Conservation (phyloP, 1,140 invertebrate species). For the Drosophila mojavensis region DNA sequence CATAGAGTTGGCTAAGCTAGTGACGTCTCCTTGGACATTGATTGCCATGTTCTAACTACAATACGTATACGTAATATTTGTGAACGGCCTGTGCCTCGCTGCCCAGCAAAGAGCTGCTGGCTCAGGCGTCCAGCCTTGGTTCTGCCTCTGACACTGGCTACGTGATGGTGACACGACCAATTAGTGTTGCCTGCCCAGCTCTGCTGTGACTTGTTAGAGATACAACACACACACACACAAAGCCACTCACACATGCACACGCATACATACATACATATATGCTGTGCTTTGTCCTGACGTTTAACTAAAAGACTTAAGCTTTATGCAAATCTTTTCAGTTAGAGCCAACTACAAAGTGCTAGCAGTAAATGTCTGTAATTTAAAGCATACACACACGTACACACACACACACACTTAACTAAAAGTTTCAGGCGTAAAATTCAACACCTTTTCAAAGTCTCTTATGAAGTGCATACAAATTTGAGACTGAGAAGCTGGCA, state of each 20-base stretch:
- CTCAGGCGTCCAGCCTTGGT: neutral
- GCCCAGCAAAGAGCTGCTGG: slow-evolving; percentile 14
- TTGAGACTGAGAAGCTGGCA: slow-evolving; percentile 25
- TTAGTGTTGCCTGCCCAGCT: slow-evolving; percentile 60
- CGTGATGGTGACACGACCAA: slow-evolving; percentile 78
- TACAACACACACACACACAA: slow-evolving; percentile 1
- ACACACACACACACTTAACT: neutral
- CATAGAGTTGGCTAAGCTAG: slow-evolving; percentile 3
- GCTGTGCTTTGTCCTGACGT: slow-evolving; percentile 1
- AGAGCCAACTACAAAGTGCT: slow-evolving; percentile 23
- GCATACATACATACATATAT: neutral
- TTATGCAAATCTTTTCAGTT: slow-evolving; percentile 39
- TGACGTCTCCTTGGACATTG: slow-evolving; percentile 36
- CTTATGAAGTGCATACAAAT: slow-evolving; percentile 61
- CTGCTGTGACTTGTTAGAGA: slow-evolving; percentile 29
- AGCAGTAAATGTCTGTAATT: slow-evolving; percentile 53
- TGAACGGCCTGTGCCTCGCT: neutral
- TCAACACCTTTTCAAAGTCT: slow-evolving; percentile 61
- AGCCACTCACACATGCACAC: neutral
- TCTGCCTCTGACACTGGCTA: slow-evolving; percentile 35
- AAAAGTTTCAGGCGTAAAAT: slow-evolving; percentile 56
- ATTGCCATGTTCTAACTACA: slow-evolving; percentile 36
- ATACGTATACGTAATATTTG: slow-evolving; percentile 42
- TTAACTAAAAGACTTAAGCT: slow-evolving; percentile 77
- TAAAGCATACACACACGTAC: slow-evolving; percentile 18